Conservation (phyloP, 2,888 invertebrate genomes). For the Stenodema calcarata region DNA sequence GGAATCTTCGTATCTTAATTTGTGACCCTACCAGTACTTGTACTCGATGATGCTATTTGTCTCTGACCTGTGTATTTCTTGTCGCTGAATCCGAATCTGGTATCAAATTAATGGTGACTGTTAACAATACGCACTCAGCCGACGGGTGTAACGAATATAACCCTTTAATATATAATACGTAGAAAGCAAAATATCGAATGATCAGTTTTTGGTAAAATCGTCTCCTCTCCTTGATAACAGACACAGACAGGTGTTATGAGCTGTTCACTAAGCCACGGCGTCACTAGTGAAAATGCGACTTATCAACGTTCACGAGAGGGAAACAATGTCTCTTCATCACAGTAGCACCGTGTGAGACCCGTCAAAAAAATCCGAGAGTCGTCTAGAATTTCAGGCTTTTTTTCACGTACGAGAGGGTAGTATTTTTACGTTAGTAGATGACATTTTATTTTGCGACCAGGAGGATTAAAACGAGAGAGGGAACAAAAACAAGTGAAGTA, state of each 20-base stretch:
- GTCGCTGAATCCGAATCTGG: no score
- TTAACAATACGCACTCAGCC: no score
- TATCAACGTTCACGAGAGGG: not conserved
- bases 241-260: not conserved
- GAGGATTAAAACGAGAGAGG: not conserved
- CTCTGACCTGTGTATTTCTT: no score
- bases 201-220: not conserved
- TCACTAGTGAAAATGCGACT: not conserved
- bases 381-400: not conserved
- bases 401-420: not conserved
- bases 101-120: no score
- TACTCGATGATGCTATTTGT: no score
- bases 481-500: not conserved
- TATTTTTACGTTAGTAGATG: not conserved
- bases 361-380: not conserved
- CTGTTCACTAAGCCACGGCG: not conserved
- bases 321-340: not conserved
- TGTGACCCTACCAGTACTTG: no score
- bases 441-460: not conserved
- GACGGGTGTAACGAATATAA: no score
- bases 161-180: not conserved
- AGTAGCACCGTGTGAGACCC: not conserved
- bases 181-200: not conserved
- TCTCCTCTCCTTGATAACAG: not conserved
- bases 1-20: no score